Conservation (phyloP, 1,140 invertebrate species). For the Probaryconus sp. region DNA sequence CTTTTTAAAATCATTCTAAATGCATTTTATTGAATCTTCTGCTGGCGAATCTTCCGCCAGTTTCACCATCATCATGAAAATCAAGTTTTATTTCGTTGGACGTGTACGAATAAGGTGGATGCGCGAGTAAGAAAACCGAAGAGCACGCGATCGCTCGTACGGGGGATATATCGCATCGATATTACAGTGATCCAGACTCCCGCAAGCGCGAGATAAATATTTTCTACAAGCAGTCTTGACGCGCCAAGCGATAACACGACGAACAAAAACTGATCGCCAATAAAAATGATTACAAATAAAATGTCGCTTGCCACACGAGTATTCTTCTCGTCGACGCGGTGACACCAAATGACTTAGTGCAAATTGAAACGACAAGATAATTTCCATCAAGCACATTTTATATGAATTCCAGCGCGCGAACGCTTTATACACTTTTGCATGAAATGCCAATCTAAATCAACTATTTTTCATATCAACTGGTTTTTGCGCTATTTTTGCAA, state of each 20-base stretch:
- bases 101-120: no score
- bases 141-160: constrained; percentile 24
- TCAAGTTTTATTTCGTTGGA: no score
- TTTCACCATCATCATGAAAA: no score
- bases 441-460: constrained; percentile 36
- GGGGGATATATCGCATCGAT: constrained; percentile 18
- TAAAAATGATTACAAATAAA: constrained; percentile 49
- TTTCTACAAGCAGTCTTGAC: constrained; percentile 8
- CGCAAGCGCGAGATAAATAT: constrained; percentile 28
- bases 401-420: constrained; percentile 16
- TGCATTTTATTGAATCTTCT: no score
- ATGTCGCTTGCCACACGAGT: constrained; percentile 32
- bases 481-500: no score
- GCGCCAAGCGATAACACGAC: no score
- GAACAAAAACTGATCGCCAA: not conserved
- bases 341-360: constrained; percentile 44
- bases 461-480: constrained; percentile 23
- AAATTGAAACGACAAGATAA: constrained; percentile 48
- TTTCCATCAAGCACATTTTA: constrained; percentile 41
- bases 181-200: constrained; percentile 24
- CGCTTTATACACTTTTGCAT: constrained; percentile 27
- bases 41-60: no score
- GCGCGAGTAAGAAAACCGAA: no score
- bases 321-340: constrained; percentile 6
- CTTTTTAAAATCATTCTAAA: no score